Conservation (phyloP, 2,113 vertebrate genomes). For the Triplophysa siluroides region DNA sequence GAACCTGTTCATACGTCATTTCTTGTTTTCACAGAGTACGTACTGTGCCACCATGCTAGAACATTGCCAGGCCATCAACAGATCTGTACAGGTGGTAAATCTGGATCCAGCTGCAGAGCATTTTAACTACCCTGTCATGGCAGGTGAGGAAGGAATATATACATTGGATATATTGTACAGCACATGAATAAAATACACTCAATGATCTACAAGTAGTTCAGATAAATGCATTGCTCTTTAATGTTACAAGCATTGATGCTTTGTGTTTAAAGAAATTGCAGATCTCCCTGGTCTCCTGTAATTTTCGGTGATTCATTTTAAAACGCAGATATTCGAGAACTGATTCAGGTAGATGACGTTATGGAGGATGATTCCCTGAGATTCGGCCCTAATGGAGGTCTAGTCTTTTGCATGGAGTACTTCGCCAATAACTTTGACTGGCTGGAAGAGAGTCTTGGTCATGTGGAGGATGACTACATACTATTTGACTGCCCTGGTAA, state of each 20-base stretch:
- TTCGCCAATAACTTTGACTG: slow-evolving; percentile 94
- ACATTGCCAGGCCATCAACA: slow-evolving; percentile 83
- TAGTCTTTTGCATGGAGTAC: slow-evolving; percentile 99
- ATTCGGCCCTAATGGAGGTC: slow-evolving; percentile 93
- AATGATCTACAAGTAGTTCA: too few species aligned
- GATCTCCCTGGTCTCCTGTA: not conserved
- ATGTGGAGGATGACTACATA: slow-evolving; percentile 93
- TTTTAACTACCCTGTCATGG: slow-evolving; percentile 91
- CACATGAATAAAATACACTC: not conserved
- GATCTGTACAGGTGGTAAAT: slow-evolving; percentile 92
- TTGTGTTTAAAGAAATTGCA: not conserved
- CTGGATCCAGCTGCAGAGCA: slow-evolving; percentile 92
- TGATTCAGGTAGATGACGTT: slow-evolving; percentile 95
- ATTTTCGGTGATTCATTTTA: not conserved
- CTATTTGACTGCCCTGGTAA: slow-evolving; percentile 97
- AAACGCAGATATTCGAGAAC: slow-evolving; percentile 87
- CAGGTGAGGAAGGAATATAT: slow-evolving; percentile 73
- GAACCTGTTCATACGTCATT: not conserved
- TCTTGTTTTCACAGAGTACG: slow-evolving; percentile 80
- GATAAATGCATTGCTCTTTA: too few species aligned
- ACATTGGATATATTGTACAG: not conserved
- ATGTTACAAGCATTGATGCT: too few species aligned
- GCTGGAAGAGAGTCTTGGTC: slow-evolving; percentile 90
- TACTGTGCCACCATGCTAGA: slow-evolving; percentile 93
- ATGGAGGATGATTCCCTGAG: slow-evolving; percentile 90